These are phyloP conservation scores for Platycercus adscitus DNA, from an alignment of 2,113 vertebrate genomes.

Conservation along the genomic window DNA sequence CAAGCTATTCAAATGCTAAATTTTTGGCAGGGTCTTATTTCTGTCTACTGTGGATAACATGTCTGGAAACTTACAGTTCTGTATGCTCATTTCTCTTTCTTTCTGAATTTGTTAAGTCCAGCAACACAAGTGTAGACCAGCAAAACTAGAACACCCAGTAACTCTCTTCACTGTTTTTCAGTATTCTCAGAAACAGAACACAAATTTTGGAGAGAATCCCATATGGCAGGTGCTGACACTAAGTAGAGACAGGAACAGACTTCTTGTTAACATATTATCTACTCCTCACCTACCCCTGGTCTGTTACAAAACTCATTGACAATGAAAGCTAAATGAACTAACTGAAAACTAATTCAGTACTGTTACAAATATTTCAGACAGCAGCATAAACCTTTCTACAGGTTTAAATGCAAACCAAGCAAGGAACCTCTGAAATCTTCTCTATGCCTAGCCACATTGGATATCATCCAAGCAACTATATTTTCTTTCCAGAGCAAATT, in stretches of 20 bases:
- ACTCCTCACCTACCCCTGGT: conserved; percentile 60
- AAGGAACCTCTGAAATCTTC: not conserved
- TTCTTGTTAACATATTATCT: conserved; percentile 67
- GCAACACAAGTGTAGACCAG: not conserved
- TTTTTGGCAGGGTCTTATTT: not conserved
- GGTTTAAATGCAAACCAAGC: conserved; percentile 1
- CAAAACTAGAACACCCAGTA: not conserved
- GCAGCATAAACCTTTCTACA: not conserved
- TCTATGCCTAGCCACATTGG: not conserved
- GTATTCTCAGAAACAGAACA: conserved; percentile 39
- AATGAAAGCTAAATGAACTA: conserved; percentile 55
- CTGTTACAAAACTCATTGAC: conserved; percentile 63
- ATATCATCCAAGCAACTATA: conserved; percentile 26
- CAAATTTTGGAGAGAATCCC: conserved; percentile 62
- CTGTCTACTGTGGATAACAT: not conserved
- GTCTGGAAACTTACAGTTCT: not conserved
- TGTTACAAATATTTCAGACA: conserved; percentile 15
- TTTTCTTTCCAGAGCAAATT: conserved; percentile 57
- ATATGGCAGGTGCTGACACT: conserved; percentile 65
- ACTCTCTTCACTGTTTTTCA: conserved; percentile 14
- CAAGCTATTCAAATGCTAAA: conserved; percentile 6
- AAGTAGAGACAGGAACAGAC: conserved; percentile 60
- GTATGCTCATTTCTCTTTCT: not conserved
- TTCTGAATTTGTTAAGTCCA: not conserved
- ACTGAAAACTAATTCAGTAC: conserved; percentile 29